phyloP scores from a whole-genome alignment of 2,888 invertebrate species.

The Odontocolon sp. region DNA sequence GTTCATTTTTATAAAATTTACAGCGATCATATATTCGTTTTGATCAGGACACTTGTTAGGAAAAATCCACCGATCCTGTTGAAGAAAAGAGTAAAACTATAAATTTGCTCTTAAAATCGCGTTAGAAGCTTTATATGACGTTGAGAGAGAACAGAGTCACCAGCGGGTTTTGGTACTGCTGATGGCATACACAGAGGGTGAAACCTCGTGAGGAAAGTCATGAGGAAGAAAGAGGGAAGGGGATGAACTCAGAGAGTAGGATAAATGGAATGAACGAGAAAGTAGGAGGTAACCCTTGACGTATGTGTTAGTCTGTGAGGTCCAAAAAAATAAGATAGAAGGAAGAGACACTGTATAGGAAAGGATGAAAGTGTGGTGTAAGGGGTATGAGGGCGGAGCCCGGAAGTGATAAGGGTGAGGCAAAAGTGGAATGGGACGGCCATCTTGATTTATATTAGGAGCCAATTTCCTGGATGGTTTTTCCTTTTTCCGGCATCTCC shows the following conservation, averaged over 20 bases:
- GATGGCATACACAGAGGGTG: not conserved
- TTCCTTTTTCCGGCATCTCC: slow-evolving; percentile 59
- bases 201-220: slow-evolving; percentile 39
- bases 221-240: slow-evolving; percentile 37
- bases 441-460: slow-evolving; percentile 69
- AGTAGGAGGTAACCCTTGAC: slow-evolving; percentile 16
- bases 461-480: slow-evolving; percentile 66
- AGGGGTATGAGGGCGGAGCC: slow-evolving; percentile 35
- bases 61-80: too few species aligned
- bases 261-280: slow-evolving; percentile 53
- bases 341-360: not conserved
- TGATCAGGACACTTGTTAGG: too few species aligned
- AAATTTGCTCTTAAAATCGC: too few species aligned
- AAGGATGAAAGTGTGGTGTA: slow-evolving; percentile 6
- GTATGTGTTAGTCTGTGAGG: not conserved
- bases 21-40: too few species aligned
- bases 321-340: slow-evolving; percentile 1
- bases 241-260: slow-evolving; percentile 25
- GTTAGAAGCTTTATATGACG: too few species aligned
- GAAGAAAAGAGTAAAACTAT: too few species aligned
- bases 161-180: not conserved
- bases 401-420: slow-evolving; percentile 56
- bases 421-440: slow-evolving; percentile 50
- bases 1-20: too few species aligned
- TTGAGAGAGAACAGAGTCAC: not conserved